phyloP scores from a whole-genome alignment of 2,797 vertebrate species.

The Columba guinea region DNA sequence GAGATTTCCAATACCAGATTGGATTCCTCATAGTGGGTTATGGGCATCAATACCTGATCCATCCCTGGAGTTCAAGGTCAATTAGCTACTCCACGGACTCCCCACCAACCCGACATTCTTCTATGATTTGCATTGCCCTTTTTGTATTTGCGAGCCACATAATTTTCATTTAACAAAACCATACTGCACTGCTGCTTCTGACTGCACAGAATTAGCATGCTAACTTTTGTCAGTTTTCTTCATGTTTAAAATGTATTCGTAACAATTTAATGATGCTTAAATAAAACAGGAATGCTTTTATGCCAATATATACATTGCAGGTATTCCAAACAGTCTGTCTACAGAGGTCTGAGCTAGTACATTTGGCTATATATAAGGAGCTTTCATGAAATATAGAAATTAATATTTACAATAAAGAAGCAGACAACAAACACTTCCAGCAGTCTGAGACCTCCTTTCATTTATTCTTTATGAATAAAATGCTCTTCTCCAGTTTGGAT shows the following conservation, averaged over 20 bases:
- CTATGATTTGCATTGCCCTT: not conserved
- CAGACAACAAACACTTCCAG: not conserved
- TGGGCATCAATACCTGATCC: not conserved
- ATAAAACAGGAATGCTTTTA: not conserved
- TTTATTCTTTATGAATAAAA: not conserved
- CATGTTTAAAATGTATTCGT: not conserved
- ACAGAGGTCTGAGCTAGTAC: not conserved
- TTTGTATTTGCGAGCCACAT: not conserved
- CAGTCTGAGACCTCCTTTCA: not conserved
- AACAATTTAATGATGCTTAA: not conserved
- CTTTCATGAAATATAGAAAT: not conserved
- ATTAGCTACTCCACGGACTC: not conserved
- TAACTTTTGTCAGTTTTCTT: not conserved
- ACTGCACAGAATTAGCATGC: fast-evolving
- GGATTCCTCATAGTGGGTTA: not conserved
- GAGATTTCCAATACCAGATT: not conserved
- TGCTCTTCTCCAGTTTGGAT: not conserved
- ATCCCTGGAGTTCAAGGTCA: not conserved
- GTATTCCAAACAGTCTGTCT: not conserved
- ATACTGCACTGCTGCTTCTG: not conserved
- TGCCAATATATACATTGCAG: not conserved
- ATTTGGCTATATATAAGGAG: not conserved
- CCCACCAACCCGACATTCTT: not conserved
- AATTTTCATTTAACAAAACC: not conserved
- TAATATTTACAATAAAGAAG: not conserved